Base-by-base conservation (phyloP, 2,888 invertebrate genomes). In the Alloplasta piceator region DNA sequence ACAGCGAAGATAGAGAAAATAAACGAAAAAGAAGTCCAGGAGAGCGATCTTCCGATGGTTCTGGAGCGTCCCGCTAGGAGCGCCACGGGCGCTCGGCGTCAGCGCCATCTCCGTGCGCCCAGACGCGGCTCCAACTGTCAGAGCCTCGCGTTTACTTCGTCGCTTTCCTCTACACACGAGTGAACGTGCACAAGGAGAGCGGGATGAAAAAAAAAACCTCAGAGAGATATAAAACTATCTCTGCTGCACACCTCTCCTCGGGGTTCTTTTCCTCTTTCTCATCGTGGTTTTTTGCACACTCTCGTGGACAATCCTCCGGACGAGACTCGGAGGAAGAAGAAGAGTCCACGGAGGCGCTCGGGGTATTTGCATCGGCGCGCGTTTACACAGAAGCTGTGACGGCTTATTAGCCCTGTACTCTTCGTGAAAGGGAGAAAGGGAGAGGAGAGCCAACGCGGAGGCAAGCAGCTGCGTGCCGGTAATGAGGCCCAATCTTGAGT, bases 311-410 rank as follows among this genome's bases (percentile, higher is more conserved):
- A 26, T 26, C 26, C 26, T 26, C 26, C 26, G 26, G 26, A 26
- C 26, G 26, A 26, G 26, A 26, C 76, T 78, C 74, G 83, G 26
- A 26, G 26, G 26, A 26, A 26, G 1, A 3, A 26, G 26, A 26
- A 26, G 26, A 26, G 26, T 26, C 26, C 26, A 26, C 26, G 26
- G 26, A 26, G 26, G 26, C 26, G 26, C 26, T 26, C 26, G 26
- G 26, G 70, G 77, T 81, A 89, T 89, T 89, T 88, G 89, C 89
- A 89, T 89, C 85, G 85, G 82, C 82, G 77, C 83, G 84, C 86
- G 85, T 88, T 90, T 89, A 86, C 86, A 89, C 91, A 89, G 90
- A 87, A 90, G 90, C 90, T 89, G 89, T 89, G 90, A 89, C 89
- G 89, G 90, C 90, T 91, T 91, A 91, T 91, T 91, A 91, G 90